Evolutionary conservation across 2,113 vertebrate species (phyloP).

Genomic region (Rhinogobius similis): DNA sequence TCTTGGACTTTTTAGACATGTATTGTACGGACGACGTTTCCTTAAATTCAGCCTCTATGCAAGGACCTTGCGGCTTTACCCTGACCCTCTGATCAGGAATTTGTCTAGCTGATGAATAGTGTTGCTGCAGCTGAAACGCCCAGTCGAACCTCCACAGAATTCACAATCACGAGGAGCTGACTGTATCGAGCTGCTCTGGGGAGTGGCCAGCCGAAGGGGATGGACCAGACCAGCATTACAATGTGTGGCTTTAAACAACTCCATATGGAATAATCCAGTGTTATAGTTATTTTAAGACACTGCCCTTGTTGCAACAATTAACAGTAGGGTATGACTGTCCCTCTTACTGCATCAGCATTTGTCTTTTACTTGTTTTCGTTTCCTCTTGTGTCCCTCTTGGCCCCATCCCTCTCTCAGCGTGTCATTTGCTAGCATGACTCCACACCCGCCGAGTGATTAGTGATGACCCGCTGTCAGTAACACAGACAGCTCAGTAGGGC

Average conservation of each 20-base stretch:
- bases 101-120: constrained; percentile 47
- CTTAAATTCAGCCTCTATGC: constrained; percentile 13
- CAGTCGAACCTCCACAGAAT: constrained; percentile 34
- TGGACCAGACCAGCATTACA: constrained; percentile 23
- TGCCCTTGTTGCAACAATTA: constrained; percentile 13
- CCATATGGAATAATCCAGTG: constrained; percentile 8
- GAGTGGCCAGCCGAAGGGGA: constrained; percentile 32
- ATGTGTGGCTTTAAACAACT: constrained; percentile 23
- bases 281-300: constrained; percentile 37
- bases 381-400: constrained; percentile 18
- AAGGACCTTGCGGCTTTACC: constrained; percentile 24
- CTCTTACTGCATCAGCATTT: constrained; percentile 15
- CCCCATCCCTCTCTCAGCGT: constrained; percentile 41
- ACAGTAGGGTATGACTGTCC: constrained; percentile 15
- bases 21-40: constrained; percentile 1
- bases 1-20: constrained; percentile 12
- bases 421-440: constrained; percentile 36
- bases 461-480: constrained; percentile 57
- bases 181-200: constrained; percentile 40
- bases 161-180: constrained; percentile 53
- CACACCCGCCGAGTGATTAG: constrained; percentile 69
- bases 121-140: constrained; percentile 20
- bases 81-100: constrained; percentile 41
- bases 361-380: constrained; percentile 33
- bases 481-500: constrained; percentile 47